phyloP scores from a whole-genome alignment of 2,113 vertebrate species.

The Rhynchomys soricoides region DNA sequence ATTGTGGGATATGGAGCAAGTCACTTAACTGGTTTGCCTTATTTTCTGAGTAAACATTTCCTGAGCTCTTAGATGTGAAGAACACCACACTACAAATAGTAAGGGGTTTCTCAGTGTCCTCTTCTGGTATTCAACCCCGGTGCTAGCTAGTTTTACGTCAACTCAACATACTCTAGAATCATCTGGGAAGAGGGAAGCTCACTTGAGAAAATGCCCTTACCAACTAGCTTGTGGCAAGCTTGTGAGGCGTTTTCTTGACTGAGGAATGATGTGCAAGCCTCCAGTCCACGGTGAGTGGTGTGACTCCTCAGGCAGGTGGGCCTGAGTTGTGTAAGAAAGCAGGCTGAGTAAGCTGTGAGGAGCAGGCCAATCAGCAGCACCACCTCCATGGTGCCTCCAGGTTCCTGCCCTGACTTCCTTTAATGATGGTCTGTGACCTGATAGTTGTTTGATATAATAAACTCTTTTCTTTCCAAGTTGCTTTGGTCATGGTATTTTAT shows the following conservation, averaged over 20 bases:
- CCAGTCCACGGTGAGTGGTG: neutral
- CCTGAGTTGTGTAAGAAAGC: neutral
- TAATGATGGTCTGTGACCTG: neutral
- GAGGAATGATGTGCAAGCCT: neutral
- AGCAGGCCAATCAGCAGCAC: neutral
- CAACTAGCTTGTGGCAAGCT: neutral
- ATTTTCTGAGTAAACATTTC: constrained; percentile 13
- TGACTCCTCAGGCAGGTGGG: neutral
- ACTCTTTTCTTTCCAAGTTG: neutral
- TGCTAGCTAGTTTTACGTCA: neutral
- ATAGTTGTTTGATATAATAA: neutral
- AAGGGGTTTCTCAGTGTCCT: neutral
- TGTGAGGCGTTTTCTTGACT: neutral
- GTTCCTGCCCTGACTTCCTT: neutral
- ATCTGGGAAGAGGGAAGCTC: neutral
- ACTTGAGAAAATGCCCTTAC: neutral
- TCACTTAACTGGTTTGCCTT: neutral
- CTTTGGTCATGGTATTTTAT: neutral
- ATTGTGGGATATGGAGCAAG: neutral
- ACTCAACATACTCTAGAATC: neutral
- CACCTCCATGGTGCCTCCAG: neutral
- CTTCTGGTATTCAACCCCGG: neutral
- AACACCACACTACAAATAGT: neutral
- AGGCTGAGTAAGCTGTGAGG: neutral
- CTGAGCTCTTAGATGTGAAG: neutral